phyloP scores from a whole-genome alignment of 2,113 vertebrate genomes.

The Strigops habroptila region DNA sequence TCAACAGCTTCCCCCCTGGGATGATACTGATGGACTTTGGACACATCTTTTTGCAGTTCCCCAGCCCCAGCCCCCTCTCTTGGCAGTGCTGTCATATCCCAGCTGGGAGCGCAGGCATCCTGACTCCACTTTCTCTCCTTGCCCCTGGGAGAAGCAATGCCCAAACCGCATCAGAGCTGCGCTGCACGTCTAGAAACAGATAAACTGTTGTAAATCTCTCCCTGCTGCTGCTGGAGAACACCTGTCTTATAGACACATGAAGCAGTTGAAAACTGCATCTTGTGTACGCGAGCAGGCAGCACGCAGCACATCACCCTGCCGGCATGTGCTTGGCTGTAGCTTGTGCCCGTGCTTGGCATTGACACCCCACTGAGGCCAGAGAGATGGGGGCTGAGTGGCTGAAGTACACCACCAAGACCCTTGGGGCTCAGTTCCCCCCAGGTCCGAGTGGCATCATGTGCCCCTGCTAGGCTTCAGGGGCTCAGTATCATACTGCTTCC shows the following conservation, averaged over 20 bases:
- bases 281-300: neutral
- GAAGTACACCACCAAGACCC: neutral
- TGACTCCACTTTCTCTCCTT: neutral
- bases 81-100: fast-evolving
- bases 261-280: neutral
- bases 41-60: neutral
- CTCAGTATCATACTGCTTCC: neutral
- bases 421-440: neutral
- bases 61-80: neutral
- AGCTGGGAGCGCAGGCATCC: neutral
- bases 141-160: neutral
- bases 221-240: neutral
- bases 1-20: neutral
- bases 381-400: neutral
- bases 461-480: neutral
- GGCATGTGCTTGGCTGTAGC: neutral
- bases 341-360: neutral
- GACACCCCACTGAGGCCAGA: fast-evolving
- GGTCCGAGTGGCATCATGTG: neutral
- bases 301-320: fast-evolving
- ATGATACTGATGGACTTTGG: neutral
- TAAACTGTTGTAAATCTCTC: neutral
- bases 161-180: neutral
- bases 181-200: neutral
- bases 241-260: neutral